A percentile compares a stretch with the other conserved stretches of the same genome.
phyloP scores from a whole-genome alignment of 1,140 invertebrate species.

The Platorchestia sp. region DNA sequence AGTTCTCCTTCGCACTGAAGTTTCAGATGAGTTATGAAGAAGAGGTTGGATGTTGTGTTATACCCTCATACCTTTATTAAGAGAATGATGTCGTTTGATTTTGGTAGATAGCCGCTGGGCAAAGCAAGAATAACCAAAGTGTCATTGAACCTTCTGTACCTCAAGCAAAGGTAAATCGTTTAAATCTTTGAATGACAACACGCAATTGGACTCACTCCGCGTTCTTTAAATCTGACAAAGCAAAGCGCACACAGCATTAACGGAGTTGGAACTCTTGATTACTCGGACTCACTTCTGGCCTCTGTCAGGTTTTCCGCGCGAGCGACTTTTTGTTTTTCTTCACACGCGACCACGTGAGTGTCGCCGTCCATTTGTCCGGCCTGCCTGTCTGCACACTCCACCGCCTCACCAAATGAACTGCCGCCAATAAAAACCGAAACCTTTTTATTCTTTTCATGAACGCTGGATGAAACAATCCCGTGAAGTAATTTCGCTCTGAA shows the following conservation, averaged over 20 bases:
- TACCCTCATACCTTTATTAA: not conserved
- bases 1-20: not conserved
- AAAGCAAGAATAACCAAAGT: not conserved
- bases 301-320: not conserved
- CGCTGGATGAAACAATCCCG: constrained; percentile 14
- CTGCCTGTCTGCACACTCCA: not conserved
- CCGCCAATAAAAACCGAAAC: not conserved
- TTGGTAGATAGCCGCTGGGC: not conserved
- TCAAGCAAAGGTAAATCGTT: not conserved
- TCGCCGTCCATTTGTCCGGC: not conserved
- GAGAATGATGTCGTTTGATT: not conserved
- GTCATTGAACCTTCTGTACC: not conserved
- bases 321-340: not conserved
- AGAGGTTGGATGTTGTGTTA: not conserved
- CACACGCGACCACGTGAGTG: not conserved
- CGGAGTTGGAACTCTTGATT: not conserved
- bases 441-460: constrained; percentile 14
- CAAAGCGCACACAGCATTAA: not conserved
- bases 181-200: not conserved
- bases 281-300: not conserved
- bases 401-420: constrained; percentile 2
- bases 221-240: not conserved
- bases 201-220: not conserved
- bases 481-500: not conserved
- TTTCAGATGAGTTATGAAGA: not conserved